Base-by-base conservation (phyloP, 2,797 vertebrate species). In the Cheirogaleus major region DNA sequence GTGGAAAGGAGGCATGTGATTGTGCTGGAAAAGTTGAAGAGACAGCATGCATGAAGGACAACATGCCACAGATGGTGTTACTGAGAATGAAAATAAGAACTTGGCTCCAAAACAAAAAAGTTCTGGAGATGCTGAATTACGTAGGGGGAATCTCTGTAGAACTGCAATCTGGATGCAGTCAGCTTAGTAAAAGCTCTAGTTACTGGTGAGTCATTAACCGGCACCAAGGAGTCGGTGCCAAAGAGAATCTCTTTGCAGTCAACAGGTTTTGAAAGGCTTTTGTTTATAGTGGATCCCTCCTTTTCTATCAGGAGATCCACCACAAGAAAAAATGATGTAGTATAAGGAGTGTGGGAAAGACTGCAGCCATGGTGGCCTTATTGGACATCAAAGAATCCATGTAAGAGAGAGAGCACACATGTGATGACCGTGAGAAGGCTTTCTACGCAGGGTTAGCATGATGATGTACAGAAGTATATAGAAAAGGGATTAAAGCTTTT, bases 271-370 rank as follows among this genome's bases (percentile, higher is more conserved):
- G 76, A 70, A 90, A 81, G 78, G 76, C 69, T 80, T 87, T 91
- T 82, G 70, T 89, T 67, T 43, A 63, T n/a, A 35, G 30, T 35
- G 23, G 52, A 30, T 65, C 22, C 55, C 45, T 96, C n/a, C 35
- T 82, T 91, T 92, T 13, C 27, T 4, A 32, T 7, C 32, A 85
- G 25, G 30, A 81, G 45, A 85, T 45, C 65, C 20, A 41, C 50
- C 23, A 27, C 14, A 41, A 86, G 43, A 76, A 63, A 86, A 91
- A 81, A 41, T 41, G 69, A 52, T 86, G 18, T 50, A 5, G 6
- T 78, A 27, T 72, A 63, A 78, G 38, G 80, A 96, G n/a, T 93
- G 72, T 69, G 73, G 43, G 76, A 89, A 96, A 27, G 67, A 41
- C 27, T 92, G 89, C 27, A 65, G 79, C 17, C 91, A 45, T 1